A percentile compares a stretch with the other conserved stretches of the same genome.
These are phyloP conservation scores for Micromesistius poutassou DNA, from an alignment of 2,797 vertebrate genomes.

Conservation along the genomic window DNA sequence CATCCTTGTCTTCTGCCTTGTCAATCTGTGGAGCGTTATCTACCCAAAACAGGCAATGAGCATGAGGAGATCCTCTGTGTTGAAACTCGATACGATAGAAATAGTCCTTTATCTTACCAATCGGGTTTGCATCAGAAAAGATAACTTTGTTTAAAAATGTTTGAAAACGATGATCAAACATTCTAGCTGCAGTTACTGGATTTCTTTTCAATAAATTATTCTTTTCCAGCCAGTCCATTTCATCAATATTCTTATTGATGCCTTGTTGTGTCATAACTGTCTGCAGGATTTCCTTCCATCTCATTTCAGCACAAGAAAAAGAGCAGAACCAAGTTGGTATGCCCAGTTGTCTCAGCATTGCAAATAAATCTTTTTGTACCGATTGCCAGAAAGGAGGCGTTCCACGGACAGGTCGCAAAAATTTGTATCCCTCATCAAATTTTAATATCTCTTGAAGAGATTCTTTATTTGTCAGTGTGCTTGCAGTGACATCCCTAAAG, in stretches of 20 bases:
- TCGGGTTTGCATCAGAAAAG: conserved; percentile 12
- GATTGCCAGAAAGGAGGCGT: too few relatives aligned
- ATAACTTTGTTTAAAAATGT: conserved; percentile 12
- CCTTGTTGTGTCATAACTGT: background rate
- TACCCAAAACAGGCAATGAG: too few relatives aligned
- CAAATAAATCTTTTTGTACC: too few relatives aligned
- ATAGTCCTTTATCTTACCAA: conserved; percentile 17
- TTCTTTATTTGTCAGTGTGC: background rate
- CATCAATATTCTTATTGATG: background rate
- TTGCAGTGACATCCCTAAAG: background rate
- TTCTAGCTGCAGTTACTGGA: conserved; percentile 10
- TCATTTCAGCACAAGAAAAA: conserved; percentile 11
- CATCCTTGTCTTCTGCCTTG: too few relatives aligned
- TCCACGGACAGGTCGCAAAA: too few relatives aligned
- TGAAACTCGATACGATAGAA: too few relatives aligned
- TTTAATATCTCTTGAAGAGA: background rate
- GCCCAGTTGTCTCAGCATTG: background rate
- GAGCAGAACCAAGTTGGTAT: too few relatives aligned
- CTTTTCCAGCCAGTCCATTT: conserved; percentile 18
- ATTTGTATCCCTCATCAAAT: background rate
- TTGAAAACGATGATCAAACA: conserved; percentile 23
- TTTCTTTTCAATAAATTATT: too few relatives aligned
- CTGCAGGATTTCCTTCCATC: conserved; percentile 19
- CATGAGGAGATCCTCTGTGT: too few relatives aligned
- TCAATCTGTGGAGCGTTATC: too few relatives aligned